Evolutionary conservation across 1,140 invertebrate genomes (phyloP), one percentile per base, ranked within the genome.

Genomic region (Tyrophagus putrescentiae): DNA sequence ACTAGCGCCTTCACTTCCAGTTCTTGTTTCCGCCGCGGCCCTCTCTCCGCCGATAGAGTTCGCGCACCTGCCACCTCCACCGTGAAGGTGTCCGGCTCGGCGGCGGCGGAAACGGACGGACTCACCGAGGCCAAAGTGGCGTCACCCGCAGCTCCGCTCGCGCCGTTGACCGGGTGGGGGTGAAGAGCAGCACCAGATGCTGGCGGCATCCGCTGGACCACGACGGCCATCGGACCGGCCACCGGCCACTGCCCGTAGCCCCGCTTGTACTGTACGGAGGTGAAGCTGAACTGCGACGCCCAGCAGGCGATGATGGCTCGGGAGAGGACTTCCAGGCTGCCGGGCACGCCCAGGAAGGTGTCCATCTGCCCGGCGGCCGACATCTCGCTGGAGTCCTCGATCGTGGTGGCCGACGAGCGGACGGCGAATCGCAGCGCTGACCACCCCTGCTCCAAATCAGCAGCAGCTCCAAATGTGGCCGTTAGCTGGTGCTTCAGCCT

Each of bases 321-420:
- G 1, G 79, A 44, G 1, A 87, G 70, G 65, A 61, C 45, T 25
- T 48, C 32, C 54, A 48, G 7, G n/a, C n/a, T 18, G 16, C 68
- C 72, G 25, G 70, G 69, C 34, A 84, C 76, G 3, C 84, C 83
- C 1, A 90, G 71, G 62, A 81, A 78, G 0, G 84, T 87, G 42
- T 80, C 78, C 71, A 89, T 84, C 74, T 90, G 86, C 21, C 87
- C 87, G n/a, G 87, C 86, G 4, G 82, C 80, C 0, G 85, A 88
- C 6, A 69, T 78, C 67, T 83, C 83, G 57, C 80, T 77, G 5
- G 80, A 80, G 71, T 90, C 85, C 75, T 89, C 85, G n/a, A n/a
- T n/a, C 3, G 71, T 72, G 34, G 83, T 73, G 28, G 81, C 84
- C 68, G 79, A 82, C 3, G 79, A 81, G 50, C 80, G 66, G 16